Evolutionary conservation across 1,140 invertebrate species (phyloP), one percentile per base, ranked within the genome.

Genomic region (Aphelinus certus): DNA sequence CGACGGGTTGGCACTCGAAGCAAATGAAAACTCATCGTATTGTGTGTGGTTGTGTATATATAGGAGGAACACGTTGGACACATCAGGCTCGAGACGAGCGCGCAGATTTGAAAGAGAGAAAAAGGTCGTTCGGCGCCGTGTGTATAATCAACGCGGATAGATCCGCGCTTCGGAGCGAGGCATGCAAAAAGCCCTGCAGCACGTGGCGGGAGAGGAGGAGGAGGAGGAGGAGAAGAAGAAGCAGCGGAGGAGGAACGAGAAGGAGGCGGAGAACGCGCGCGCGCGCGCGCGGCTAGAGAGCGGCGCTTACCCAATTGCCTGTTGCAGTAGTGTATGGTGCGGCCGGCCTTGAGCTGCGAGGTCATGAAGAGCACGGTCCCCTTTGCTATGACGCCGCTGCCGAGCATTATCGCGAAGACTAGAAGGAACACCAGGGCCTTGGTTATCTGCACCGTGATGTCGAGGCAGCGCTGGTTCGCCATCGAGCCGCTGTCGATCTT

Each of bases 331-430:
- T 90, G 87, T 78, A 96, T 89, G 61, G 90, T 90, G 84, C 92
- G 93, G 83, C 94, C 92, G 76, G 92, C 90, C 81, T 91, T 92
- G 42, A 97, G 88, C 84, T 96, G 95, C 76, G 95, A 96, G 7
- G 95, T 96, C 95, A 97, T 97, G 82, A 97, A 95, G 49, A 97
- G 90, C 67, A 96, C 90, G 53, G 93, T 93, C 77, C 93, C 94
- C 88, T 97, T 97, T 76, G 95, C 92, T 77, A 96, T 89, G 62
- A 97, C 94, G 43, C 94, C 95, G 72, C 92, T 93, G 3, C 86
- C 91, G 69, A 97, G 89, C 64, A 97, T 95, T 81, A 96, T 92
- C 43, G 94, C 85, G 84, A 96, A 97, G 60, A 95, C 96, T 79
- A 95, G 82, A 26, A 95, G 84, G 86, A 97, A 97, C 4, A 95